Base-by-base conservation (phyloP, 2,888 invertebrate genomes). In the Pollenia labialis region DNA sequence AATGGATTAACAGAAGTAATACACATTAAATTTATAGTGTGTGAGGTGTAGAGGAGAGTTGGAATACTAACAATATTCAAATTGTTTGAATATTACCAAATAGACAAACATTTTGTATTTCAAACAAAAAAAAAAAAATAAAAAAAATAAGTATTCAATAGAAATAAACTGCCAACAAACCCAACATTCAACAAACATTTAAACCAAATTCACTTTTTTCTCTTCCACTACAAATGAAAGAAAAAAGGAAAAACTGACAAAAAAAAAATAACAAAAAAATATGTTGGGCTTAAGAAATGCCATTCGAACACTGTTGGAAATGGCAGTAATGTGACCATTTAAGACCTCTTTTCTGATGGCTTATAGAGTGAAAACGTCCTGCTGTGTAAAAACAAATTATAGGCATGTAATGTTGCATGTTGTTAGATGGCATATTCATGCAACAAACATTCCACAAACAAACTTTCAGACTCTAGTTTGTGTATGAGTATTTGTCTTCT, bases 391-490 rank as follows among this genome's bases (percentile, higher is more conserved):
- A 91, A 91, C 91, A 91, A 91, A 91, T 91, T 91, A 91, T 90
- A 91, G 90, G 91, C 92, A 91, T 91, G 91, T 91, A 91, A 91
- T 91, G 91, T 91, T 91, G 91, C 91, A 91, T 91, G 91, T 91
- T 91, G 90, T 90, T 83, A 86, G 80, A 86, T 79, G 86, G 18
- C 69, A 62, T 68, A 62, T 64, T 62, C 62, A 46, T 46, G n/a
- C 66, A 42, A 32, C 32, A 32, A 32, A 32, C 32, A 32, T 6
- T 32, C 52, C 18, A 12, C 54, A 76, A 44, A 14, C 48, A 12
- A 42, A 58, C 42, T 48, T 44, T 48, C 16, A 60, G 54, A 62
- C 69, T 60, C 42, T 60, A n/a, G 3, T 64, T 62, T 72, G 52
- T 71, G 60, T 52, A 12, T 14, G 42, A 64, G 72, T 72, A 54